Conservation (phyloP, 2,113 vertebrate genomes). For the Solenodon paradoxus region DNA sequence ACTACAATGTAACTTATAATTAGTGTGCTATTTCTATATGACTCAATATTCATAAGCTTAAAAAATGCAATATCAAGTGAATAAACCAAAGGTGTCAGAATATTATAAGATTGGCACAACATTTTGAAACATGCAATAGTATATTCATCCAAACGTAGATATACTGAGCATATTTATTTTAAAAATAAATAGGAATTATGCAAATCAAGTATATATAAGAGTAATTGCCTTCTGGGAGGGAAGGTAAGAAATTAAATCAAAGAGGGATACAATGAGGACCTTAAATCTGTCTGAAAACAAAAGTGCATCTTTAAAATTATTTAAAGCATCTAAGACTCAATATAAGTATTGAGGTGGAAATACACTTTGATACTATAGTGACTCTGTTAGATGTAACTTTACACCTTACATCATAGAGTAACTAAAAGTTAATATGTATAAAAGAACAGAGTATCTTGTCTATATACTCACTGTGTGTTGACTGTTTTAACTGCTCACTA, state of each 20-base stretch:
- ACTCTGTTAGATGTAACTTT: background rate
- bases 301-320: background rate
- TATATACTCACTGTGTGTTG: background rate
- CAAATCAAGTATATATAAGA: background rate
- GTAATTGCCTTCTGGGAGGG: background rate
- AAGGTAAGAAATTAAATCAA: background rate
- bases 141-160: background rate
- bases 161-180: background rate
- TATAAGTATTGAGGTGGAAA: no score
- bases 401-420: background rate
- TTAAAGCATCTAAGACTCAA: background rate
- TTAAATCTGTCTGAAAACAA: background rate
- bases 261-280: background rate
- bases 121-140: background rate
- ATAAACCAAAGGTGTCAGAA: background rate
- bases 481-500: background rate
- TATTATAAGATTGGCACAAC: background rate
- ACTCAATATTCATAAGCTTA: background rate
- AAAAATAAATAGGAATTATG: background rate
- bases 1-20: background rate
- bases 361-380: background rate
- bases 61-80: background rate
- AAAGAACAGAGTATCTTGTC: background rate
- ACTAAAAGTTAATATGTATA: background rate
- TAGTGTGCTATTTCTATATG: background rate